phyloP scores from a whole-genome alignment of 2,888 invertebrate genomes.

The Ischnura elegans region DNA sequence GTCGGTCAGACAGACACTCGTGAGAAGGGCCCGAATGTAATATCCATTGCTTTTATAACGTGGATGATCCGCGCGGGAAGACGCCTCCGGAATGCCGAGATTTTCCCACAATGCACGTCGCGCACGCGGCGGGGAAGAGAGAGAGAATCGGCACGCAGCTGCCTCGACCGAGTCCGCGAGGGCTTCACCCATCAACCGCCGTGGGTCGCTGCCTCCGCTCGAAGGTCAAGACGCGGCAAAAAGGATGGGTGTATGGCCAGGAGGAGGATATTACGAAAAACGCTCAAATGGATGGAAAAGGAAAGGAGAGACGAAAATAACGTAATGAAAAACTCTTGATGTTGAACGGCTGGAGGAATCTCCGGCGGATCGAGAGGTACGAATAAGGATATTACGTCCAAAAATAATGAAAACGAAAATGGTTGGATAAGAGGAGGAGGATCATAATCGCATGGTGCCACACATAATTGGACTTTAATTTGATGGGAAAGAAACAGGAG shows the following conservation, averaged over 20 bases:
- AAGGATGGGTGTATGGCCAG: not conserved
- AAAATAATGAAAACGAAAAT: slow-evolving; percentile 1
- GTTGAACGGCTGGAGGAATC: not conserved
- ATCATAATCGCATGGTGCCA: not conserved
- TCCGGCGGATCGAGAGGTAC: not conserved
- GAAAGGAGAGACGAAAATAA: slow-evolving; percentile 28
- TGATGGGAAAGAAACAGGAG: not conserved
- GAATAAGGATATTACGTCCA: slow-evolving; percentile 7
- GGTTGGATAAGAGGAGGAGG: not conserved
- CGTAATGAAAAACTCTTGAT: not conserved
- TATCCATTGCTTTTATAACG: not conserved
- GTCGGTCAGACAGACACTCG: not conserved
- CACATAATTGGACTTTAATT: not conserved
- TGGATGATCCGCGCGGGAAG: slow-evolving; percentile 2
- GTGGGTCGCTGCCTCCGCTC: slow-evolving; percentile 63
- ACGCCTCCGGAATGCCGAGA: slow-evolving; percentile 7
- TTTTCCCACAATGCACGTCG: slow-evolving; percentile 8
- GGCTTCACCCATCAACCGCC: slow-evolving; percentile 52
- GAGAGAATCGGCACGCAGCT: slow-evolving; percentile 55
- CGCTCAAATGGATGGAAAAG: not conserved
- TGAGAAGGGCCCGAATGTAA: not conserved
- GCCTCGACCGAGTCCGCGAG: slow-evolving; percentile 40
- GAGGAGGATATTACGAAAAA: slow-evolving; percentile 3
- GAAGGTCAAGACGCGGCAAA: slow-evolving; percentile 38
- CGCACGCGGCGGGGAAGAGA: not conserved